Base-by-base conservation (phyloP, 2,113 vertebrate genomes). In the Chelonoidis abingdonii region DNA sequence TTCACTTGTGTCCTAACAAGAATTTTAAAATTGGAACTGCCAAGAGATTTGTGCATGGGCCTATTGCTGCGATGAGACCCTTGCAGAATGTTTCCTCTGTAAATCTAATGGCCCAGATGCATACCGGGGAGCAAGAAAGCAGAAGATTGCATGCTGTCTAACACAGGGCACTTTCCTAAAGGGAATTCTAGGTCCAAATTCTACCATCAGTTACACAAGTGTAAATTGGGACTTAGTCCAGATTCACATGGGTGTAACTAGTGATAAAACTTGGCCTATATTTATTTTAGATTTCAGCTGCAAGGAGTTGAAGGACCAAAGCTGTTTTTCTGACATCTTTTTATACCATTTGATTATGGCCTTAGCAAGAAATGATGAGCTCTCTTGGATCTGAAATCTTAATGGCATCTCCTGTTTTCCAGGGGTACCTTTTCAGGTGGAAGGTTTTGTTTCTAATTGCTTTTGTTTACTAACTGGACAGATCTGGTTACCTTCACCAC, bases 401-500 rank as follows among this genome's bases (percentile, higher is more conserved):
- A 82, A 84, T 0, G 0, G 8, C 52, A 13, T 76, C 92, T 95
- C 69, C 44, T 62, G 16, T 69, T 87, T 86, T 10, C 49, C 53
- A 57, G 29, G 25, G 21, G 22, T 81, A 92, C 5, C 4, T 35
- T 94, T 93, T 57, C 83, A 1, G 19, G 86, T 93, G 49, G 86
- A 27, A 91, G 69, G 52, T 75, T 83, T 56, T 44, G 53, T 59
- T 83, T 16, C 4, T 44, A 44, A 57, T 38, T 5, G 13, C 12
- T 27, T 14, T 5, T 11, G 47, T 47, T 83, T 16, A 56, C n/a
- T 54, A 69, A 17, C 38, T 59, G 38, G 52, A 56, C 56, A 47
- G 50, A 17, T 91, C 96, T 53, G 79, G 38, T 53, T 80, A 35
- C 29, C 38, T 94, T 92, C 97, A 94, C 85, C 54, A n/a, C 11